Evolutionary conservation across 2,888 invertebrate genomes (phyloP).

Genomic region (Drosophila incognita): DNA sequence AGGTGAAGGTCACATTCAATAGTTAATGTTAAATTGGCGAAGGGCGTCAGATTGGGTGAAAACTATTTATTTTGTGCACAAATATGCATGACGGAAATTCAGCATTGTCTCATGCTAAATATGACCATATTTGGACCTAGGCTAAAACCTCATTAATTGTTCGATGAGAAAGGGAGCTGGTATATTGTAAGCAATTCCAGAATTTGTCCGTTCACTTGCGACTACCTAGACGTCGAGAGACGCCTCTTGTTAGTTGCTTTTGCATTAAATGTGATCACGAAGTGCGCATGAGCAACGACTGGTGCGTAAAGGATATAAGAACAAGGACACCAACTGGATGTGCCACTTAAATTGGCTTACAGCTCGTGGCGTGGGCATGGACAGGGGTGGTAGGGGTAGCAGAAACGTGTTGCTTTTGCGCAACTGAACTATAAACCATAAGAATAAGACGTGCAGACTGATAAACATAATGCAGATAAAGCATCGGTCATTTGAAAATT

Average conservation of each 20-base stretch:
- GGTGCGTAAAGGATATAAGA: constrained; percentile 54
- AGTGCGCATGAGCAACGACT: constrained; percentile 41
- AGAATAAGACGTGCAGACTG: constrained; percentile 57
- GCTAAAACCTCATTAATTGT: too few species aligned
- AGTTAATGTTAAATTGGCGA: not conserved
- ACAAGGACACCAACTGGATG: constrained; percentile 28
- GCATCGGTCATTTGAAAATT: constrained; percentile 21
- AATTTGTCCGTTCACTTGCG: not conserved
- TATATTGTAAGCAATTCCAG: not conserved
- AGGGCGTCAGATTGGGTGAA: not conserved
- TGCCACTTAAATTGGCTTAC: constrained; percentile 34
- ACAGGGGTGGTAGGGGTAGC: constrained; percentile 13
- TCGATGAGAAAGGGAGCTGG: not conserved
- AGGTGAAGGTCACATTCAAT: too few species aligned
- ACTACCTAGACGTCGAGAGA: not conserved
- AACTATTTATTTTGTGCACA: not conserved
- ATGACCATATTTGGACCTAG: not conserved
- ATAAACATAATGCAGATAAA: constrained; percentile 48
- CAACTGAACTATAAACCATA: constrained; percentile 59
- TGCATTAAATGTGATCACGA: constrained; percentile 73
- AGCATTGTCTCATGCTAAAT: not conserved
- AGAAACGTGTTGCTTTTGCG: constrained; percentile 6
- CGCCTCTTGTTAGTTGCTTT: too few species aligned
- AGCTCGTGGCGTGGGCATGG: not conserved
- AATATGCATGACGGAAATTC: not conserved